Evolutionary conservation across 2,888 invertebrate genomes (phyloP).

Genomic region (Hirtodrosophila trivittata): DNA sequence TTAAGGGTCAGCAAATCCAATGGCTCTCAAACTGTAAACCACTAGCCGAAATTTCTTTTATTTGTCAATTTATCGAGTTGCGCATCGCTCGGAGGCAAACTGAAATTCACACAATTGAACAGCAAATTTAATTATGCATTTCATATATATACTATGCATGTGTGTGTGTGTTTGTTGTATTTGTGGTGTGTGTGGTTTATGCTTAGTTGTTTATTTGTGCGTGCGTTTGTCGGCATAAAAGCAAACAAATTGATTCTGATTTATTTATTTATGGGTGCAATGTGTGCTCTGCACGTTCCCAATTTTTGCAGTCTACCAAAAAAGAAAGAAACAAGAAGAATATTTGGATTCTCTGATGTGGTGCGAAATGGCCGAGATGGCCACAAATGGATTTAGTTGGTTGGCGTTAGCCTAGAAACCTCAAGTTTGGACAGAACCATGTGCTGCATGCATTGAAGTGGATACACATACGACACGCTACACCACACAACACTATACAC

Average conservation of each 20-base stretch:
- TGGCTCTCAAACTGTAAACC: conserved; percentile 38
- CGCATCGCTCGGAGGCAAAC: conserved; percentile 60
- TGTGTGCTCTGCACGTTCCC: conserved; percentile 34
- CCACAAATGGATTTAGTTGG: conserved; percentile 58
- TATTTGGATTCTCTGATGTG: conserved; percentile 33
- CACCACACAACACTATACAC: conserved; percentile 8
- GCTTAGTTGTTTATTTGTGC: background rate
- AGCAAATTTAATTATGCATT: conserved; percentile 76
- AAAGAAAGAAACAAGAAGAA: conserved; percentile 11
- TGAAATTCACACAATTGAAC: conserved; percentile 75
- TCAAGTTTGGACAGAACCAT: conserved; percentile 48
- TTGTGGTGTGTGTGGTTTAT: too few relatives aligned
- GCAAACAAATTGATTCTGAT: conserved; percentile 78
- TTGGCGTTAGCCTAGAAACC: conserved; percentile 58
- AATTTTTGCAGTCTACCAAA: conserved; percentile 43
- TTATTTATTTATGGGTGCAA: conserved; percentile 67
- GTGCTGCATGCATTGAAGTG: conserved; percentile 57
- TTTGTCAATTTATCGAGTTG: conserved; percentile 21
- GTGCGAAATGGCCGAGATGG: conserved; percentile 51
- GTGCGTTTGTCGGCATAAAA: conserved; percentile 40
- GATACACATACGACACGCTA: conserved; percentile 8
- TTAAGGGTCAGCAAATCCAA: background rate
- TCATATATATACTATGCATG: conserved; percentile 41
- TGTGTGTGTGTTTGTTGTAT: background rate
- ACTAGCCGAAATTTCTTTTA: conserved; percentile 11